A percentile compares a stretch with the other conserved stretches of the same genome.
phyloP scores from a whole-genome alignment of 2,888 invertebrate species.

The Drosophila vallismaia region DNA sequence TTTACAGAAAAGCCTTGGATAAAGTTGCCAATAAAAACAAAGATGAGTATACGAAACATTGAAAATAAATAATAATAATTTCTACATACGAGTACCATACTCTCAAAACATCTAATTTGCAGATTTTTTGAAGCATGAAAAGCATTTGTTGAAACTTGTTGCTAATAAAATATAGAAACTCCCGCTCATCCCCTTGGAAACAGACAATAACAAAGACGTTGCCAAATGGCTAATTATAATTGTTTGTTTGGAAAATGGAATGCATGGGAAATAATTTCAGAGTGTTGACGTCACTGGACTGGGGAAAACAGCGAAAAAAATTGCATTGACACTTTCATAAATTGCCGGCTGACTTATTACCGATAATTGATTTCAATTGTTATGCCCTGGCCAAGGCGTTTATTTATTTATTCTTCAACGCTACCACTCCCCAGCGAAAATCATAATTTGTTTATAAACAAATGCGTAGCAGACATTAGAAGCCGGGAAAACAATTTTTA shows the following conservation, averaged over 20 bases:
- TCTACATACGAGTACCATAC: background rate
- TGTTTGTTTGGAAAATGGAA: constrained; percentile 63
- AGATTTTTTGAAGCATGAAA: background rate
- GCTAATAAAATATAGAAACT: constrained; percentile 3
- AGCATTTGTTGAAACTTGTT: background rate
- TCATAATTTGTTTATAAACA: constrained; percentile 73
- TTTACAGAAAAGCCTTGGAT: background rate
- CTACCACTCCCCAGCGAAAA: constrained; percentile 30
- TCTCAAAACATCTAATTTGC: background rate
- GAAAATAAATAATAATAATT: background rate
- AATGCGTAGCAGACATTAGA: constrained; percentile 64
- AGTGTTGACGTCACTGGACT: constrained; percentile 63
- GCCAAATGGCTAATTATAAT: constrained; percentile 64
- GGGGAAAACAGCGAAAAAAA: constrained; percentile 37
- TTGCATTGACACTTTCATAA: constrained; percentile 78
- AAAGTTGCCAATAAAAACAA: constrained; percentile 3
- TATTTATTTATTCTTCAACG: constrained; percentile 24
- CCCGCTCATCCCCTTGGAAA: constrained; percentile 30
- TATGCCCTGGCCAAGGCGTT: constrained; percentile 48
- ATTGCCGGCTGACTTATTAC: constrained; percentile 74
- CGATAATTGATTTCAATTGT: constrained; percentile 72
- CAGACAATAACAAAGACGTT: constrained; percentile 34
- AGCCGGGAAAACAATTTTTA: constrained; percentile 32
- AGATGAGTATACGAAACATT: background rate
- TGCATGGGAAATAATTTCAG: constrained; percentile 22